Percentiles rank a stretch among this genome's conserved stretches.
phyloP scores from a whole-genome alignment of 2,888 invertebrate species.

The Parnassius smintheus region DNA sequence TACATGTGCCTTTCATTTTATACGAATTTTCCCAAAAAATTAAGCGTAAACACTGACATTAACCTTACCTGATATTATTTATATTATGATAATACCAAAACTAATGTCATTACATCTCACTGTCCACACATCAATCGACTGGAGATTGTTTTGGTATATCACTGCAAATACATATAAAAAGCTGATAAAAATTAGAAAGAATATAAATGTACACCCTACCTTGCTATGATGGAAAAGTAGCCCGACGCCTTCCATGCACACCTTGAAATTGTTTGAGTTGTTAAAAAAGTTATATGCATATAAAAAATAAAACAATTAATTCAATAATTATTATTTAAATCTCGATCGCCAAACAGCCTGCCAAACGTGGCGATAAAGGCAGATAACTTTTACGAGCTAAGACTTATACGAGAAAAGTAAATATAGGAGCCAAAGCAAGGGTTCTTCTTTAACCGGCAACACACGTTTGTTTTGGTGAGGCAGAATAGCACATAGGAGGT shows the following conservation, averaged over 20 bases:
- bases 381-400: too few relatives aligned
- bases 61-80: constrained; percentile 62
- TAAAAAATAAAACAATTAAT: background rate
- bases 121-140: constrained; percentile 9
- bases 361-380: too few relatives aligned
- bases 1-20: constrained; percentile 45
- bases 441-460: too few relatives aligned
- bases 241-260: constrained; percentile 99
- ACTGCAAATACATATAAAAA: constrained; percentile 59
- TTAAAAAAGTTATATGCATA: constrained; percentile 1
- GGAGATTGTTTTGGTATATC: constrained; percentile 59
- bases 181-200: constrained; percentile 63
- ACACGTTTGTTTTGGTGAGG: too few relatives aligned
- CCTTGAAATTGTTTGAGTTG: constrained; percentile 62
- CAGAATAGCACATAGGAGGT: too few relatives aligned
- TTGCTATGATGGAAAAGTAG: constrained; percentile 99
- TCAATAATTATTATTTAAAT: too few relatives aligned
- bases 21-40: constrained; percentile 51
- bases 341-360: too few relatives aligned
- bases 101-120: constrained; percentile 19
- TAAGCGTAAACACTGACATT: constrained; percentile 71
- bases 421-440: too few relatives aligned
- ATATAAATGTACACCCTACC: constrained; percentile 82
- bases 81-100: constrained; percentile 31
- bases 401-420: too few relatives aligned